phyloP scores from a whole-genome alignment of 2,888 invertebrate species.

The Ypsolopha scabrella region DNA sequence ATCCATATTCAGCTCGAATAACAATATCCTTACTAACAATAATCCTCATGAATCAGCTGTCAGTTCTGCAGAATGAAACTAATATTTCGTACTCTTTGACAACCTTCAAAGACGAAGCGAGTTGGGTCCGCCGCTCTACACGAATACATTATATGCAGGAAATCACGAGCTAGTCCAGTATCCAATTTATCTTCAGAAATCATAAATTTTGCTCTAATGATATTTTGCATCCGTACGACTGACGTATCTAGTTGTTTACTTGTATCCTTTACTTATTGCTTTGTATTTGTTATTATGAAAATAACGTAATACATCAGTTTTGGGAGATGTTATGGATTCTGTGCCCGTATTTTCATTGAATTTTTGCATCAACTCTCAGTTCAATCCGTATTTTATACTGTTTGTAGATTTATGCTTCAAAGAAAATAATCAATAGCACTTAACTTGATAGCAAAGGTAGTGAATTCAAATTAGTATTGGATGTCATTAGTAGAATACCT shows the following conservation, averaged over 20 bases:
- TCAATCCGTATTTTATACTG: not conserved
- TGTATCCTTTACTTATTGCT: not conserved
- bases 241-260: not conserved
- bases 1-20: too few species aligned
- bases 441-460: not conserved
- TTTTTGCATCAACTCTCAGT: not conserved
- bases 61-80: slow-evolving; percentile 10
- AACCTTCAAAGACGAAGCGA: slow-evolving; percentile 40
- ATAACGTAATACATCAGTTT: not conserved
- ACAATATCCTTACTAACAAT: too few species aligned
- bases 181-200: slow-evolving; percentile 65
- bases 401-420: not conserved
- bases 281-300: not conserved
- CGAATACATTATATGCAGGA: slow-evolving; percentile 65
- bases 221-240: slow-evolving; percentile 47
- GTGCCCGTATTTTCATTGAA: not conserved
- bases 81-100: slow-evolving; percentile 19
- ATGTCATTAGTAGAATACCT: not conserved
- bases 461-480: too few species aligned
- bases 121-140: slow-evolving; percentile 28
- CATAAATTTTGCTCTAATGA: slow-evolving; percentile 61
- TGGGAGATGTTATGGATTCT: not conserved
- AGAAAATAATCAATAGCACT: not conserved
- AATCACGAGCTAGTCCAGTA: slow-evolving; percentile 56
- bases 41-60: not conserved